phyloP scores from a whole-genome alignment of 2,797 vertebrate genomes.

The Champsocephalus gunnari region DNA sequence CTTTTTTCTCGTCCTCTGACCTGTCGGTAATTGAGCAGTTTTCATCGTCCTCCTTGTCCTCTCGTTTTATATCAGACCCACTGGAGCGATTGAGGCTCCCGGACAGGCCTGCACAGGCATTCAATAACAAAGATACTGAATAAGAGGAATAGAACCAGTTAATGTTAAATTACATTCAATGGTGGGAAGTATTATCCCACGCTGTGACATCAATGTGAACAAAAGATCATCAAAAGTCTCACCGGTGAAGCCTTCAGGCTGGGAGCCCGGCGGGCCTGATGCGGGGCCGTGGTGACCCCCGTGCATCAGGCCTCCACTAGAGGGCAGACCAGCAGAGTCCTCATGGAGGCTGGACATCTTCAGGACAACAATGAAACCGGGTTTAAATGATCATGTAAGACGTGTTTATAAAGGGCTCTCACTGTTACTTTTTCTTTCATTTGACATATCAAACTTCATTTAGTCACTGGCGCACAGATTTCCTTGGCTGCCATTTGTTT shows the following conservation, averaged over 20 bases:
- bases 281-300: constrained; percentile 82
- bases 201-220: constrained; percentile 6
- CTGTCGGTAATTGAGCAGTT: constrained; percentile 89
- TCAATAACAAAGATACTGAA: constrained; percentile 24
- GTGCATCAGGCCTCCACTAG: constrained; percentile 86
- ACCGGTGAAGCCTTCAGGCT: constrained; percentile 80
- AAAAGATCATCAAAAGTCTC: constrained; percentile 27
- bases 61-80: constrained; percentile 89
- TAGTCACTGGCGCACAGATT: background rate
- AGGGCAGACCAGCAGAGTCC: constrained; percentile 85
- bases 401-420: background rate
- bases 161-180: background rate
- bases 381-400: constrained; percentile 4
- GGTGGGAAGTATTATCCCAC: background rate
- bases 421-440: background rate
- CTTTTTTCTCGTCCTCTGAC: constrained; percentile 95
- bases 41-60: constrained; percentile 95
- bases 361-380: constrained; percentile 25
- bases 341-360: constrained; percentile 87
- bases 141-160: background rate
- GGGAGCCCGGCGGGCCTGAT: constrained; percentile 83
- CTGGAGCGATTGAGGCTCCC: constrained; percentile 79
- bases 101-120: constrained; percentile 77
- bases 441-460: background rate
- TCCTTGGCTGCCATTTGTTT: background rate